Evolutionary conservation across 2,797 vertebrate genomes (phyloP), one percentile per base, ranked within the genome.

Genomic region (Cossypha polioptera): DNA sequence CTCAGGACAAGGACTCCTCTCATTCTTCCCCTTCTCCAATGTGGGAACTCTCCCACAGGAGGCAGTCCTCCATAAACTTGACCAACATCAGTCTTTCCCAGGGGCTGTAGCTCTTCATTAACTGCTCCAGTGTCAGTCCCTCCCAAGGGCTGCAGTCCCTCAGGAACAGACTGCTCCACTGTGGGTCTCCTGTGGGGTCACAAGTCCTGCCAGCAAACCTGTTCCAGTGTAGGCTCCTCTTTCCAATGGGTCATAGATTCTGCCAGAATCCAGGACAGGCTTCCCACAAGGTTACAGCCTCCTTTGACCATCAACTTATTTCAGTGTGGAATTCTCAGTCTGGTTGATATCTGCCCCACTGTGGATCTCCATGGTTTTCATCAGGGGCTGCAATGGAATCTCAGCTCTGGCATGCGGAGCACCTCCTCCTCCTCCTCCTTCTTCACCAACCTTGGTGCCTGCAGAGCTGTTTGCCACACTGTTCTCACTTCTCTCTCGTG

Each of bases 51-150:
- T 73, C 13, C n/a, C 29, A 53, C 10, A 10, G 21, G 22, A 22
- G 14, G 31, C 6, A 57, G 36, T 57, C 24, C 15, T 66, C 21
- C 61, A 61, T 7, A 36, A 67, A 21, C 5, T 31, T 57, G 43
- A 62, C 28, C 55, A 50, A 8, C 0, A 0, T 15, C 31, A 55
- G 7, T 58, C n/a, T 22, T 9, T 57, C 36, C 31, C 36, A n/a
- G 14, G 4, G 21, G 18, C 42, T 71, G 26, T 26, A 50, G 66
- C 2, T 29, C 48, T 50, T 28, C 31, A 42, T 8, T 3, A n/a
- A 16, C 35, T 65, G 16, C 22, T 35, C 31, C 59, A 50, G 16
- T 8, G 42, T 18, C 6, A 6, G 9, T 33, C 29, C 13, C 26
- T 35, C 6, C n/a, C 24, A 7, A 9, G 16, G 16, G n/a, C 17